Percentiles rank a stretch among this genome's conserved stretches.
phyloP scores from a whole-genome alignment of 2,888 invertebrate species.

The Chaetogeoica ovagalla region DNA sequence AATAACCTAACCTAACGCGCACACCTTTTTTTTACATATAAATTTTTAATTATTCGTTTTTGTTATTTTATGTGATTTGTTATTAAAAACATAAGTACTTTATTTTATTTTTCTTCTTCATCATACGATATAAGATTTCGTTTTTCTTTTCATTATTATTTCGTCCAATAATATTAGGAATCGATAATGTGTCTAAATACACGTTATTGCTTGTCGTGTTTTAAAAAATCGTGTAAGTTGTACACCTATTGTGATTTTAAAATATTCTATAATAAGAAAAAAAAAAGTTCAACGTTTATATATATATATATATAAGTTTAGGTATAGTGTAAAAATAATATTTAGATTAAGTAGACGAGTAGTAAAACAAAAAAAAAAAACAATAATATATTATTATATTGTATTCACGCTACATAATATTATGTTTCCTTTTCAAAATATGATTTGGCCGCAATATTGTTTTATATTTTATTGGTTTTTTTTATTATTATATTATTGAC shows the following conservation, averaged over 20 bases:
- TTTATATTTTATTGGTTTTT: neutral
- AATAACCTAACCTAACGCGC: neutral
- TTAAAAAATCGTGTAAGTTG: too few species aligned
- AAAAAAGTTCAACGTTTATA: too few species aligned
- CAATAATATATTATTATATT: neutral
- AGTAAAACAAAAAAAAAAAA: too few species aligned
- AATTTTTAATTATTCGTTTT: conserved; percentile 22
- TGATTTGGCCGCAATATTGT: conserved; percentile 2
- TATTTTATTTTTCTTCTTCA: neutral
- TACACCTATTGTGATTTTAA: too few species aligned
- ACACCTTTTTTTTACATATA: neutral
- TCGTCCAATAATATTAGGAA: too few species aligned
- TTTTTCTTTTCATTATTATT: too few species aligned
- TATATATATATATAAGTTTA: neutral
- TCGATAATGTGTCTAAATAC: too few species aligned
- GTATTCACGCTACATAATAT: neutral
- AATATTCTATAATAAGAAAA: too few species aligned
- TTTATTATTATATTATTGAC: conserved; percentile 9
- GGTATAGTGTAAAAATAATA: neutral
- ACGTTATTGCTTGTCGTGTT: too few species aligned
- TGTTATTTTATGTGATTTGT: conserved; percentile 33
- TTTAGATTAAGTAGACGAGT: too few species aligned
- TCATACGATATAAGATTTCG: neutral
- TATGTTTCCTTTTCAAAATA: neutral
- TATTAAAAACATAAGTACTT: conserved; percentile 7